phyloP scores from a whole-genome alignment of 2,888 invertebrate genomes.

The Lithophane leautieri region DNA sequence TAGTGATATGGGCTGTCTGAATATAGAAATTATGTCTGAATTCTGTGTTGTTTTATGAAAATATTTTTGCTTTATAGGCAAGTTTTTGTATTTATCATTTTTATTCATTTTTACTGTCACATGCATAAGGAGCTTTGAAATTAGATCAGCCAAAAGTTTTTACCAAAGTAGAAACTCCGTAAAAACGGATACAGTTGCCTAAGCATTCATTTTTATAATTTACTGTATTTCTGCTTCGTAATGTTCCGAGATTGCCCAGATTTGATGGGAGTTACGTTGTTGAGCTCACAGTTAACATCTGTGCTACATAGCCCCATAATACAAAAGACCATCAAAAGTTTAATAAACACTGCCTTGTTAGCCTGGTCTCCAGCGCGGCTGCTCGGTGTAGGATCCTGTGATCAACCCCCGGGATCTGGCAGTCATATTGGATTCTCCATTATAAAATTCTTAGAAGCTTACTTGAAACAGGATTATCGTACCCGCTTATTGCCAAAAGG shows the following conservation, averaged over 20 bases:
- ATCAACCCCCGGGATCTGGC: not conserved
- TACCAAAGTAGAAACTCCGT: not conserved
- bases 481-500: not conserved
- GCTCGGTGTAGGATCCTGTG: not conserved
- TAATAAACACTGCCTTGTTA: not conserved
- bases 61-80: not conserved
- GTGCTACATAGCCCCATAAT: constrained; percentile 19
- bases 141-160: constrained; percentile 3
- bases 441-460: not conserved
- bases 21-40: constrained; percentile 24
- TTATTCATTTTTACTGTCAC: constrained; percentile 1
- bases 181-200: not conserved
- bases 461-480: not conserved
- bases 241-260: constrained; percentile 29
- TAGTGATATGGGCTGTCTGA: constrained; percentile 40
- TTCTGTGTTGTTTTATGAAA: not conserved
- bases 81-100: not conserved
- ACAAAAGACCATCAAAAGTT: constrained; percentile 20
- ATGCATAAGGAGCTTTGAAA: constrained; percentile 5
- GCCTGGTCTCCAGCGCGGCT: not conserved
- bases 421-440: not conserved
- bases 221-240: constrained; percentile 17
- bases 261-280: constrained; percentile 36
- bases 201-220: constrained; percentile 35
- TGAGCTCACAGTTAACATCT: constrained; percentile 32